These are phyloP conservation scores for Oriolus oriolus DNA, from an alignment of 2,113 vertebrate species.

Conservation along the genomic window DNA sequence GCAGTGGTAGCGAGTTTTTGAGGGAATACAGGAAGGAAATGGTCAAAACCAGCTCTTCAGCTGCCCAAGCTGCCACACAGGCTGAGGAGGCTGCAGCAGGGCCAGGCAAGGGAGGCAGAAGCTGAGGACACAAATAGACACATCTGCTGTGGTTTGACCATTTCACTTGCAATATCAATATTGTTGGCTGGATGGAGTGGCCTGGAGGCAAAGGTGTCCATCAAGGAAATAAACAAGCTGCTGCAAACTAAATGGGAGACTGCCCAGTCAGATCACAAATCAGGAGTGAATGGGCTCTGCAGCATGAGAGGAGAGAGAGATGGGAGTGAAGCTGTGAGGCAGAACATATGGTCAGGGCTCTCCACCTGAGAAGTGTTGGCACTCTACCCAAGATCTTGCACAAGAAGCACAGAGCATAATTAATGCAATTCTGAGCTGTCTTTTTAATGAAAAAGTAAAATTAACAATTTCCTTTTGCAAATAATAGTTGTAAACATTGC, in stretches of 20 bases:
- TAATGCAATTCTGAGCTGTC: not conserved
- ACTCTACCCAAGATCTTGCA: not conserved
- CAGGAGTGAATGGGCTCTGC: not conserved
- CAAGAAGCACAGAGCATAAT: not conserved
- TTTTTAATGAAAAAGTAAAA: not conserved
- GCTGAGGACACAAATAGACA: not conserved
- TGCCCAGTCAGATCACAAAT: not conserved
- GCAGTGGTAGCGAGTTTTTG: not conserved
- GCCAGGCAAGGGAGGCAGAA: not conserved
- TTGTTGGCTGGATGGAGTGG: not conserved
- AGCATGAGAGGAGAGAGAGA: not conserved
- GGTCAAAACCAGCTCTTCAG: not conserved
- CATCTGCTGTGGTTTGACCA: not conserved
- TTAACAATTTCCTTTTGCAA: not conserved
- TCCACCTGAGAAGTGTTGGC: not conserved
- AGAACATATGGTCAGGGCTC: not conserved
- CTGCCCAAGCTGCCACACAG: not conserved
- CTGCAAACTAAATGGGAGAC: not conserved
- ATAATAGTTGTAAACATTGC: not conserved
- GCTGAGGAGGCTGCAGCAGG: not conserved
- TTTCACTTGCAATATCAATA: rapidly evolving
- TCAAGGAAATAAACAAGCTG: not conserved
- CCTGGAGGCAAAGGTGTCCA: not conserved
- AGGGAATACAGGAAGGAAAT: not conserved
- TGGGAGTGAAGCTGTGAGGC: not conserved